Evolutionary conservation across 2,888 invertebrate genomes (phyloP), one percentile per base, ranked within the genome.

Genomic region (Pammene aurita): DNA sequence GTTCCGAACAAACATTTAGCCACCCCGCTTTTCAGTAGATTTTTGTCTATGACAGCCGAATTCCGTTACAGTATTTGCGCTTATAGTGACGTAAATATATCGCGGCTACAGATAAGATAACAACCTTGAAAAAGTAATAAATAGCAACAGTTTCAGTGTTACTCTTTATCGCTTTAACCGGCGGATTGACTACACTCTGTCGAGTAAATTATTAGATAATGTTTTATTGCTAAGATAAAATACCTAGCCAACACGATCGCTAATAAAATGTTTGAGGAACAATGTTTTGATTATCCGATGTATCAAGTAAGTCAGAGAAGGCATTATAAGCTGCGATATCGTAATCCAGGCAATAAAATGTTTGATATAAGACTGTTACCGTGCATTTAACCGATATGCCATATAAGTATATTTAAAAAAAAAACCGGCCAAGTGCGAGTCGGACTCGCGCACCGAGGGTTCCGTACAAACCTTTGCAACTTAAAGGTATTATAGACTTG

Each of bases 291-390:
- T 57, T 4, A 58, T 48, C 16, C 35, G 7, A 60, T n/a, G n/a
- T n/a, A n/a, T n/a, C 26, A 26, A 26, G 26, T 26, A 26, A 2
- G 26, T 4, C 26, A 26, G 26, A 26, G 11, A 46, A 60, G 34
- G n/a, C 14, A 14, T 50, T n/a, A 18, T 9, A 44, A 44, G 14
- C 11, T 18, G 41, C 13, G 18, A 50, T 7, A 14, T 35, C 26
- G 14, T 60, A 61, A 48, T 61, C 35, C 60, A 61, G 60, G 35
- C 13, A 16, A 48, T 61, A 48, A 48, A 48, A 38, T 56, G 14
- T 10, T 35, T 35, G 7, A 26, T 16, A 46, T 10, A 11, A 10
- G 34, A 35, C n/a, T 46, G 57, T 9, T 48, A 46, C 14, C 13
- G 6, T 9, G n/a, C 5, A 35, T 26, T 26, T 26, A 26, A 26